Evolutionary conservation across 2,113 vertebrate species (phyloP), one percentile per base, ranked within the genome.

Genomic region (Hyla sarda): DNA sequence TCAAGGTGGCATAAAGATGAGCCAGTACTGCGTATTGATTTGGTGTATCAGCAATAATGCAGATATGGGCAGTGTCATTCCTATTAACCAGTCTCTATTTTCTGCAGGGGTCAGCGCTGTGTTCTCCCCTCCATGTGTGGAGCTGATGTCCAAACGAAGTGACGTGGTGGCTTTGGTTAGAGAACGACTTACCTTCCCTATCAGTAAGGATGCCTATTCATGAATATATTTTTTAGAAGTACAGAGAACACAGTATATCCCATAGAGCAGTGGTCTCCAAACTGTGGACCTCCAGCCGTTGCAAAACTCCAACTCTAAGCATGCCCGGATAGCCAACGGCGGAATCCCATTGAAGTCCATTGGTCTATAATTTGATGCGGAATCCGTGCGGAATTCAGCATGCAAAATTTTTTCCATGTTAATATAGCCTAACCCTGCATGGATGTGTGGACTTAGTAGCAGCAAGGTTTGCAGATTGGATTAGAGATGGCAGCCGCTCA

Each of bases 71-170:
- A 25, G 13, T 13, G n/a, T 6, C 2, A 30, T 76, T 19, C 11
- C 13, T 32, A 76, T 48, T 28, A 28, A 50, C 19, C 25, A 10
- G 14, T 34, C 30, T 34, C 23, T 62, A 23, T 48, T 72, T 76
- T 32, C 5, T 47, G 1, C 89, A 95, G 94, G 62, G 19, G 48
- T 91, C 82, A 89, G 89, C 88, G 65, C 50, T 25, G 88, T 95
- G 87, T 92, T 93, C 89, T 93, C 91, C 45, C 93, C 94, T 34
- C 91, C 93, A 0, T 93, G 93, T 85, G 72, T 94, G 3, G 92
- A 94, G 89, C 83, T 95, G 88, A 89, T 89, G 84, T 89, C 69
- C 56, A 73, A 92, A 2, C 87, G 89, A 45, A 67, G 87, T 0
- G 90, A 89, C 73, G 23, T 82, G 16, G 41, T 56, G 16, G 30